Evolutionary conservation across 37 sponge, comb jelly and placozoan genomes (phyloP), one percentile per base, ranked within the genome.

Genomic region (Mnemiopsis leidyi): DNA sequence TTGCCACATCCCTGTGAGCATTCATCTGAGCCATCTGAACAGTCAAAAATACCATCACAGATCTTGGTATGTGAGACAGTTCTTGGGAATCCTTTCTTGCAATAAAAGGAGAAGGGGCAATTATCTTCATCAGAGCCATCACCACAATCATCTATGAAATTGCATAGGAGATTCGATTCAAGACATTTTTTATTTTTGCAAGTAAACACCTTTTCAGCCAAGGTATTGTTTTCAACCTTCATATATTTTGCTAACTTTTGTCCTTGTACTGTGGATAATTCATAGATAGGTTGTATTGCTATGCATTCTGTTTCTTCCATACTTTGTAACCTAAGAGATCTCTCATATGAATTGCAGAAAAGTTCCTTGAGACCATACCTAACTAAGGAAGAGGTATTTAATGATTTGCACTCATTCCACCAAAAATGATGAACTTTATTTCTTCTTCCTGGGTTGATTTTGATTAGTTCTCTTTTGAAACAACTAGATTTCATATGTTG

Each of bases 1-100:
- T 69, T 69, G 2, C 73, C n/a, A 69, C 73, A 69, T 69, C n/a
- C 73, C 29, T 69, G 73, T 21, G 73, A 69, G 73, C 73, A 69
- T 25, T 69, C 73, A 69, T 69, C 73, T n/a, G 73, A 69, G 73
- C 73, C 73, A 69, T 69, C 73, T 28, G 28, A 28, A 69, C 73
- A 69, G 21, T 69, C 73, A 69, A 69, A 69, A 69, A 69, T 20
- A 25, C n/a, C n/a, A 20, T 69, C 21, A 25, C 73, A 69, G 3
- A 69, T 25, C 21, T 69, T 25, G 2, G 9, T 28, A 21, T 69
- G 7, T 28, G 73, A 69, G 2, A 69, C n/a, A 5, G 29, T 28
- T 69, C 28, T 69, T 28, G 73, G 73, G n/a, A 69, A 69, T 25
- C 73, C 73, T 28, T 1, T 23, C 2, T 69, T 69, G 29, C 73